phyloP scores from a whole-genome alignment of 2,888 invertebrate genomes.

The Axea sp. region DNA sequence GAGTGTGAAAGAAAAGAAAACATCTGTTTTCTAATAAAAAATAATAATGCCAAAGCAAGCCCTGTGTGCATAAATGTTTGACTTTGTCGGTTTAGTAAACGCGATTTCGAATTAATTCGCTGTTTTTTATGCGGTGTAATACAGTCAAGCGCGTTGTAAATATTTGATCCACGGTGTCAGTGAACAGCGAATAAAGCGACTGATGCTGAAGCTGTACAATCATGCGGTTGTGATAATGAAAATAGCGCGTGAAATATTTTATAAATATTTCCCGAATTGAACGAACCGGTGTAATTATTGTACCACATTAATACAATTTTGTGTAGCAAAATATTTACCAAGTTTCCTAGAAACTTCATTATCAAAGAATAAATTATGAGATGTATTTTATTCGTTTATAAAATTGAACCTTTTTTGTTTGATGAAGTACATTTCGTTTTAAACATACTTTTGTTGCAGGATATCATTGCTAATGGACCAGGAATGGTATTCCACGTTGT shows the following conservation, averaged over 20 bases:
- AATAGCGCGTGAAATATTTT: constrained; percentile 52
- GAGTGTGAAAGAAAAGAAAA: constrained; percentile 20
- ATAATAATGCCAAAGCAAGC: constrained; percentile 40
- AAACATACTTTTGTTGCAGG: constrained; percentile 83
- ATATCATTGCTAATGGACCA: constrained; percentile 84
- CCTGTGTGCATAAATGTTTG: constrained; percentile 40
- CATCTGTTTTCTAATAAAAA: constrained; percentile 22
- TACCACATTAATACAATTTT: constrained; percentile 37
- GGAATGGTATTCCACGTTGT: constrained; percentile 88
- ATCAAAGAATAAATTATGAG: constrained; percentile 42
- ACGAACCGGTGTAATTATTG: constrained; percentile 53
- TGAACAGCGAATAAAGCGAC: constrained; percentile 56
- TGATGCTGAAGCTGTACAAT: constrained; percentile 36
- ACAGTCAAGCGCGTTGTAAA: constrained; percentile 72
- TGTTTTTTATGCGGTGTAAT: constrained; percentile 71
- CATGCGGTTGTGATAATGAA: constrained; percentile 35
- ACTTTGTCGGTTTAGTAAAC: constrained; percentile 49
- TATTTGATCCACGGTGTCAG: constrained; percentile 68
- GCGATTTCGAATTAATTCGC: constrained; percentile 52
- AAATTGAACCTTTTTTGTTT: constrained; percentile 50
- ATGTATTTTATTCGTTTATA: constrained; percentile 15
- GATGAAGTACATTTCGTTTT: no score
- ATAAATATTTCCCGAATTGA: constrained; percentile 59
- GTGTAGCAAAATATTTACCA: constrained; percentile 36
- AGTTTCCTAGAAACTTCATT: constrained; percentile 38